phyloP scores from a whole-genome alignment of 2,113 vertebrate genomes.

The Thomomys bottae region DNA sequence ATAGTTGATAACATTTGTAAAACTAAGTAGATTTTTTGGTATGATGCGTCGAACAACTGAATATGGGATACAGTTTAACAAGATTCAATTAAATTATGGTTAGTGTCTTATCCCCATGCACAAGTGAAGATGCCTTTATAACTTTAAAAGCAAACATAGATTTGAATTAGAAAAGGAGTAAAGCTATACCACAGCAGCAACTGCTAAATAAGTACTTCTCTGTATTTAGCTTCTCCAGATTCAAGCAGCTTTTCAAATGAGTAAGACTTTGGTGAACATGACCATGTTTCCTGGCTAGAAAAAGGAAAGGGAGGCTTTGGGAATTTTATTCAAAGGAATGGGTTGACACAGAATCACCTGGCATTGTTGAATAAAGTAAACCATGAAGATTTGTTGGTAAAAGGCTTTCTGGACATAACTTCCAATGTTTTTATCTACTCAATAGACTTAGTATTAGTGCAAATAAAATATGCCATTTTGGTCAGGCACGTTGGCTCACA shows the following conservation, averaged over 20 bases:
- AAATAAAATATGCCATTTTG: neutral
- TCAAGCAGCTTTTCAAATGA: neutral
- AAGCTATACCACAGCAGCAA: neutral
- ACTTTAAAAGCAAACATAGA: conserved; percentile 56
- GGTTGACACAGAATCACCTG: neutral
- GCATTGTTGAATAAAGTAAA: neutral
- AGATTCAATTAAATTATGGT: conserved; percentile 78
- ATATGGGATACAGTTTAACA: conserved; percentile 67
- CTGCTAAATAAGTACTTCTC: neutral
- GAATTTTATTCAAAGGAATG: neutral
- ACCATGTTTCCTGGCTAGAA: neutral
- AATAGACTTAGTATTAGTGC: neutral
- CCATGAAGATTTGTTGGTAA: neutral
- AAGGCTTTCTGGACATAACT: neutral
- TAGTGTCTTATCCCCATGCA: conserved; percentile 71
- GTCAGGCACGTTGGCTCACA: too few species aligned
- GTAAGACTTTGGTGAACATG: neutral
- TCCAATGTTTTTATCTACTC: neutral
- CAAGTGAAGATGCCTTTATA: conserved; percentile 54
- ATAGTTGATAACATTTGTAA: conserved; percentile 84
- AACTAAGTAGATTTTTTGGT: conserved; percentile 81
- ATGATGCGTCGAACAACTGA: conserved; percentile 80
- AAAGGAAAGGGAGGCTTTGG: neutral
- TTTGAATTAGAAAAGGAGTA: neutral
- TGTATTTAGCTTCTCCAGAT: neutral